phyloP scores from a whole-genome alignment of 2,888 invertebrate species.

The Brachyopa scutellaris region DNA sequence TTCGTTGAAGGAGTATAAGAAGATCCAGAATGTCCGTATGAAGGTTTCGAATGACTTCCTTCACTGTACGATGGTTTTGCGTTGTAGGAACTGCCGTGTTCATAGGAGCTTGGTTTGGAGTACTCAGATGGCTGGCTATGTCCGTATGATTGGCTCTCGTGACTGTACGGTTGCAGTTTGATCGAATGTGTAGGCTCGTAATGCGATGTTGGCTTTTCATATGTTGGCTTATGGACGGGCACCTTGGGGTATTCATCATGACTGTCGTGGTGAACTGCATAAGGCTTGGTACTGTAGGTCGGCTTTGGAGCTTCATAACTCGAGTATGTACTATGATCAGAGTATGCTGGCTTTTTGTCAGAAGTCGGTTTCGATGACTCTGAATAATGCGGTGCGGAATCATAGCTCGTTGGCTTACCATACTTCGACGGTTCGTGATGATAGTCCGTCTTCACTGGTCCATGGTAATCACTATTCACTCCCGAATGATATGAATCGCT shows the following conservation, averaged over 20 bases:
- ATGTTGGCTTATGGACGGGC: not conserved
- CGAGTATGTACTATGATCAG: slow-evolving; percentile 20
- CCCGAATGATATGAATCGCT: slow-evolving; percentile 36
- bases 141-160: slow-evolving; percentile 18
- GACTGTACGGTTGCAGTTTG: slow-evolving; percentile 24
- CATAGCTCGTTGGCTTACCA: slow-evolving; percentile 16
- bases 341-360: slow-evolving; percentile 18
- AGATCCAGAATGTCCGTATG: slow-evolving; percentile 4
- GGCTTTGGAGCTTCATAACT: slow-evolving; percentile 25
- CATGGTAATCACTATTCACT: slow-evolving; percentile 37
- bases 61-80: slow-evolving; percentile 11
- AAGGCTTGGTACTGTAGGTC: slow-evolving; percentile 22
- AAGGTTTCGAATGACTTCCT: slow-evolving; percentile 15
- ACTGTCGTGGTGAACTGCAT: slow-evolving; percentile 10
- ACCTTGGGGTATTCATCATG: slow-evolving; percentile 33
- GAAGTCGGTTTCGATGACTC: slow-evolving; percentile 15
- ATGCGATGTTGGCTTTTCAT: slow-evolving; percentile 17
- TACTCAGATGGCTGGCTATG: slow-evolving; percentile 14
- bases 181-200: slow-evolving; percentile 8
- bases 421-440: slow-evolving; percentile 37
- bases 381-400: slow-evolving; percentile 20
- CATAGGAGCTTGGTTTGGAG: slow-evolving; percentile 26
- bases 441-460: slow-evolving; percentile 39
- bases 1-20: slow-evolving; percentile 6
- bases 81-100: slow-evolving; percentile 13